These are phyloP conservation scores for Cheilosia vulpina DNA, from an alignment of 2,888 invertebrate species.

Conservation along the genomic window DNA sequence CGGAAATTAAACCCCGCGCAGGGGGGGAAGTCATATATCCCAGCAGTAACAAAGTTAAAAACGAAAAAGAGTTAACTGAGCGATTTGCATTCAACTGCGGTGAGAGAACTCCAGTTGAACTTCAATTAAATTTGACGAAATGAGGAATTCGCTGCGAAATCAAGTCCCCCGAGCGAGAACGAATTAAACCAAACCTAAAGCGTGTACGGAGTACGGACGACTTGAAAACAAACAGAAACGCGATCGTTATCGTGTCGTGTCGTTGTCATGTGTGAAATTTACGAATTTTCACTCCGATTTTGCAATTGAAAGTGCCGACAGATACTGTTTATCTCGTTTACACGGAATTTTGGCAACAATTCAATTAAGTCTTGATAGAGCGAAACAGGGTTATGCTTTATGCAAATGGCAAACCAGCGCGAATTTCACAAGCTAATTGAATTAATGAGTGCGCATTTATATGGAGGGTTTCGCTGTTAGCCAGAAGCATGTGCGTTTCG, in stretches of 20 bases:
- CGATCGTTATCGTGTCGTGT: not conserved
- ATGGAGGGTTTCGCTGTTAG: not conserved
- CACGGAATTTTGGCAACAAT: constrained; percentile 38
- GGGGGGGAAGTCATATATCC: not conserved
- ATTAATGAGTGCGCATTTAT: constrained; percentile 2
- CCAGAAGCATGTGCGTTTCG: not conserved
- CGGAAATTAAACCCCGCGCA: constrained; percentile 10
- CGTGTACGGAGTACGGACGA: not conserved
- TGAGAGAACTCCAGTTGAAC: constrained; percentile 27
- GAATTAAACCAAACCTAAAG: not conserved
- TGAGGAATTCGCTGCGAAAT: constrained; percentile 31
- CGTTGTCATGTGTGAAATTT: constrained; percentile 24
- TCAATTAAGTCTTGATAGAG: constrained; percentile 29
- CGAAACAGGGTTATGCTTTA: not conserved
- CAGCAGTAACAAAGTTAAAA: not conserved
- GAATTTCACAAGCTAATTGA: constrained; percentile 12
- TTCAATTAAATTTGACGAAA: constrained; percentile 59
- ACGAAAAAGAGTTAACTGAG: constrained; percentile 3
- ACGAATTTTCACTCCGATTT: constrained; percentile 14
- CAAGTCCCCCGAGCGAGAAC: not conserved
- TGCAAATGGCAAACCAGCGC: constrained; percentile 12
- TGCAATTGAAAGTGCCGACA: constrained; percentile 36
- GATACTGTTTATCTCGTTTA: constrained; percentile 36
- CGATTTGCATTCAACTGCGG: constrained; percentile 37
- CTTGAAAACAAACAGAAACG: not conserved